Base-by-base conservation (phyloP, 2,797 vertebrate genomes). In the Peromyscus attwateri region DNA sequence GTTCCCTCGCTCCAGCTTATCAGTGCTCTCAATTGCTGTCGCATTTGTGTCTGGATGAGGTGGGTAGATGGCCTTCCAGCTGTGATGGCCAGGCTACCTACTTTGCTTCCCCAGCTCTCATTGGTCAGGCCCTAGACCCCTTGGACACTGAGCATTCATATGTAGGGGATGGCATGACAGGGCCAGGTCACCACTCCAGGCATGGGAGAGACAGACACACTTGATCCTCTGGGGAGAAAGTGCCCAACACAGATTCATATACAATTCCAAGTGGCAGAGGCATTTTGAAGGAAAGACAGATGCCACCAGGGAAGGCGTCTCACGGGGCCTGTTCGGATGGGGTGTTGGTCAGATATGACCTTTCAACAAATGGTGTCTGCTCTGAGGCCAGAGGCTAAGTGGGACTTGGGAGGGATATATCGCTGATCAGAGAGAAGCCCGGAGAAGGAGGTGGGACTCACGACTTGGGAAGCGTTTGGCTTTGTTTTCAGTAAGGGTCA, bases 281-380 rank as follows among this genome's bases (percentile, higher is more conserved):
- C 0, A 0, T 71, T 57, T 66, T 13, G 85, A n/a, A 66, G 91
- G 40, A 17, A 82, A 90, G 70, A 49, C 12, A 40, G 9, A 4
- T 6, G 71, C 1, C 19, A 27, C 14, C 31, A 1, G 88, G 1
- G 0, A 31, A 91, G 70, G 27, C 40, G 27, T 29, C 40, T n/a
- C 21, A 0, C 0, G 1, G 52, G 46, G 1, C 57, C 43, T 73
- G 0, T 77, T 52, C 40, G 89, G n/a, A 87, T 1, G 25, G 7
- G 3, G 27, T 5, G 2, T 21, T 37, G 29, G 25, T 29, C 73
- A n/a, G 89, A 81, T 62, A 80, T 12, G 11, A 25, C 11, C 27
- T 89, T 77, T 80, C 62, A 43, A 52, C 62, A 87, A 93, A 21
- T 34, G 21, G 10, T 17, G 16, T 46, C 46, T 40, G 29, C 5